Base-by-base conservation (phyloP, 2,888 invertebrate genomes). In the Chirona hameri region DNA sequence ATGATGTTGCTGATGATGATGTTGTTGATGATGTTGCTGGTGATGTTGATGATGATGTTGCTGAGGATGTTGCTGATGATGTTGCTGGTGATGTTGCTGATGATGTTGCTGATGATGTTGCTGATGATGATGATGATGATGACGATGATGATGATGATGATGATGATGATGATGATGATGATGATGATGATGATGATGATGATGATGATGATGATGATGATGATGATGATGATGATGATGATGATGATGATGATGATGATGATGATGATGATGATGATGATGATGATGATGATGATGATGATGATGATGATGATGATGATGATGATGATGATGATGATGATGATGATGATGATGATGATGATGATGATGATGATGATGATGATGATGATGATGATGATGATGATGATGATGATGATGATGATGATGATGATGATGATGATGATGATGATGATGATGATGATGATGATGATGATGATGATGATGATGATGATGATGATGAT, bases 361-460 rank as follows among this genome's bases (percentile, higher is more conserved):
- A 39, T 46, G 81, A 81, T 46, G 81, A 81, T 46, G 81, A 81
- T 46, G 81, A 81, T 46, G 81, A 81, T 46, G 81, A 81, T 81
- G 81, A 81, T 81, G 81, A 81, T 81, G 81, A 81, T 29, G 81
- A 39, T 81, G 81, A 39, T 81, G 81, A 39, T 81, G 81, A 81
- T 81, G 81, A 81, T 81, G 81, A 81, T 81, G 81, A 81, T 81
- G 81, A 81, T 81, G 81, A 81, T 81, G 81, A 39, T 81, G 81
- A 81, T 81, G 81, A 81, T 81, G 81, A 81, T 81, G 81, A 81
- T 81, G 81, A 81, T 81, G 81, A 81, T 81, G 81, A 39, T 81
- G 81, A 39, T 81, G 81, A 81, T 81, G 81, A 81, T 81, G 81
- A 81, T 81, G 81, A 39, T 81, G 81, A 81, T 81, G 81, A 81